Evolutionary conservation across 2,888 invertebrate genomes (phyloP).

Genomic region (Cataglyphis rosenhaueri): DNA sequence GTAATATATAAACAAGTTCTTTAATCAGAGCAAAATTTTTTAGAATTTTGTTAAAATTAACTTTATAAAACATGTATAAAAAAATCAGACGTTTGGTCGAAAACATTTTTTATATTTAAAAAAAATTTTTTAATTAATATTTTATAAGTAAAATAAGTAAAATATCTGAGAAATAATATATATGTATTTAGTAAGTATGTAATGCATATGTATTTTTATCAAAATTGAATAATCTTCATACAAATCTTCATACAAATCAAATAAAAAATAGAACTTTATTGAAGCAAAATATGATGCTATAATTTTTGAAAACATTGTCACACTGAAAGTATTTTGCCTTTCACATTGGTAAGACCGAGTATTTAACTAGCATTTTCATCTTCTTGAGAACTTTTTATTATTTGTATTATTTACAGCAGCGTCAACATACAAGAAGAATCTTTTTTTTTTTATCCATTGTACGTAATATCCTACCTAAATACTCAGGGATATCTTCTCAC

Average conservation of each 20-base stretch:
- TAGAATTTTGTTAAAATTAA: conserved; percentile 1
- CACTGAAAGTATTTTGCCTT: background rate
- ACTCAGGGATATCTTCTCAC: background rate
- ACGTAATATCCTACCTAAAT: background rate
- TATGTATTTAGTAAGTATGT: background rate
- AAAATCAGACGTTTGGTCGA: background rate
- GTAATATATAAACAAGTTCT: background rate
- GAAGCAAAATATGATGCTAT: background rate
- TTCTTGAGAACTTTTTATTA: background rate
- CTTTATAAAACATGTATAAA: background rate
- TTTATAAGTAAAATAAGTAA: background rate
- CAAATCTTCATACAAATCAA: background rate
- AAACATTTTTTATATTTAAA: background rate
- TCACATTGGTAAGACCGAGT: background rate
- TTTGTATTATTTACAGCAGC: background rate
- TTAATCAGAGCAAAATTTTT: background rate
- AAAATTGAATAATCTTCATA: background rate
- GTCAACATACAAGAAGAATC: background rate
- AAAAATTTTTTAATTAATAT: background rate
- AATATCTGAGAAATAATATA: background rate
- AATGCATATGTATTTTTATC: background rate
- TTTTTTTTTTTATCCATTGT: background rate
- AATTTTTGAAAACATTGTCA: background rate
- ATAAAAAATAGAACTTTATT: background rate
- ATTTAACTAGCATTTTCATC: background rate